Base-by-base conservation (phyloP, 2,888 invertebrate species). In the Antheraea assamensis region DNA sequence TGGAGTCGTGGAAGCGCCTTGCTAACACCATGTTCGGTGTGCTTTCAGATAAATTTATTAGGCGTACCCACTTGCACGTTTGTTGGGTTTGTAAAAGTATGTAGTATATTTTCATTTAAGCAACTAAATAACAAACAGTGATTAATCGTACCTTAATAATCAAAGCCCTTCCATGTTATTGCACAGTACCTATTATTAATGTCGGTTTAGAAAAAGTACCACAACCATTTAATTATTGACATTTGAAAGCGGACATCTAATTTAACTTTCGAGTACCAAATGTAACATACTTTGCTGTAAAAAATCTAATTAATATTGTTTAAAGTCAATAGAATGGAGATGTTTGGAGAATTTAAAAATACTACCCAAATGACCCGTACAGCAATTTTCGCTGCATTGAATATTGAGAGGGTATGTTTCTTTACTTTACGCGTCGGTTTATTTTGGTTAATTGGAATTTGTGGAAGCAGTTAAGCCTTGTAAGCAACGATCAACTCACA, bases 401-500 rank as follows among this genome's bases (percentile, higher is more conserved):
- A 70, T 35, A 31, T 68, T 8, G 70, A 68, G 61, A 72, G 42
- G 35, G 55, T 71, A 72, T 58, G 42, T 52, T 73, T 70, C 58
- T 42, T 55, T 52, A 70, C 55, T 27, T 42, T 21, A 58, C 21
- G 70, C 42, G 4, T 27, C 15, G 24, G 58, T 73, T 55, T 35
- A 30, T 64, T 47, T 66, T 31, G 58, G 70, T 74, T 74, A 74
- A 77, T 72, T 68, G 72, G 72, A 75, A 75, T n/a, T 72, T 71
- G 73, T 31, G 66, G 52, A 74, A 52, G 72, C 73, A 66, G 61
- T 61, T 68, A 71, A 74, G 71, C 58, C 68, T 68, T 68, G 68
- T 68, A 68, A 68, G 68, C 68, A 68, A 68, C 55, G 72, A 52
- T 70, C 72, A 73, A 78, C 76, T 78, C 72, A 47, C 61, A 77